Percentiles rank a stretch among this genome's conserved stretches.
These are phyloP conservation scores for Solea solea DNA, from an alignment of 2,113 vertebrate genomes.

Conservation along the genomic window DNA sequence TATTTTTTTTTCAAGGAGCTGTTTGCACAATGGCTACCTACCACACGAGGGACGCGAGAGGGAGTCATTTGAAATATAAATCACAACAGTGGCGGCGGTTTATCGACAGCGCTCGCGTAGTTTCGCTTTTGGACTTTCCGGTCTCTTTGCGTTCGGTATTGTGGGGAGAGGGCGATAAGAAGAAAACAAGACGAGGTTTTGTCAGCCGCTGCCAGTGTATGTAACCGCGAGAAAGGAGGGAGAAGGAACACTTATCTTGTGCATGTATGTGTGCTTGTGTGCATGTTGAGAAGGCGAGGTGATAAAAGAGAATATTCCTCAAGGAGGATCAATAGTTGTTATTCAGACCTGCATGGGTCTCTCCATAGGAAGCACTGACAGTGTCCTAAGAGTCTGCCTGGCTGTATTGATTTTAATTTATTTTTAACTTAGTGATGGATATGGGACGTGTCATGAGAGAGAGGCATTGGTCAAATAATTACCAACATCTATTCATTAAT, in stretches of 20 bases:
- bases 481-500: slow-evolving; percentile 85
- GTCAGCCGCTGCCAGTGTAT: slow-evolving; percentile 52
- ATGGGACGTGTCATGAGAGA: slow-evolving; percentile 80
- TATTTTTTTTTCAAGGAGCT: slow-evolving; percentile 49
- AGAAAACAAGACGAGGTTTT: slow-evolving; percentile 66
- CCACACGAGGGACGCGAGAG: slow-evolving; percentile 38
- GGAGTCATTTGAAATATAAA: slow-evolving; percentile 70
- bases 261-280: slow-evolving; percentile 29
- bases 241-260: slow-evolving; percentile 73
- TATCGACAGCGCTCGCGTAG: slow-evolving; percentile 51
- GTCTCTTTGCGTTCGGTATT: slow-evolving; percentile 72
- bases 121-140: slow-evolving; percentile 39
- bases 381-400: slow-evolving; percentile 74
- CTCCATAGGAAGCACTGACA: slow-evolving; percentile 74
- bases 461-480: slow-evolving; percentile 82
- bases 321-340: slow-evolving; percentile 84
- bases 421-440: slow-evolving; percentile 87
- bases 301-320: slow-evolving; percentile 84
- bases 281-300: slow-evolving; percentile 64
- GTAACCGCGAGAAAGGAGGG: slow-evolving; percentile 48
- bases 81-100: slow-evolving; percentile 50
- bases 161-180: slow-evolving; percentile 60
- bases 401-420: slow-evolving; percentile 85
- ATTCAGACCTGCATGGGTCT: slow-evolving; percentile 76
- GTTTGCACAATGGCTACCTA: slow-evolving; percentile 73